Evolutionary conservation across 2,888 invertebrate species (phyloP).

Genomic region (Eristalis arbustorum): DNA sequence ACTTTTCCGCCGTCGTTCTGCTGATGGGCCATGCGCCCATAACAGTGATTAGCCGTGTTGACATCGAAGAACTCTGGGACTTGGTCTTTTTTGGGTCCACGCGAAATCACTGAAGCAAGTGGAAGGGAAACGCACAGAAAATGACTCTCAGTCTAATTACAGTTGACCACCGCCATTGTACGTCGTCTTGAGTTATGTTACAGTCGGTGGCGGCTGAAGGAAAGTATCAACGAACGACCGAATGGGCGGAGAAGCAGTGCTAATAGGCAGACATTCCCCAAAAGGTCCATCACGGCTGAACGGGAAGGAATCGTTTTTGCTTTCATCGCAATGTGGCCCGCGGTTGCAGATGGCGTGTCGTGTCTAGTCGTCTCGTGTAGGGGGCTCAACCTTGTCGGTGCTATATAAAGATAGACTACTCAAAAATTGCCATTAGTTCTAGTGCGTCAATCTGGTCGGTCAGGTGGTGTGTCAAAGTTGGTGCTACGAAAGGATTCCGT

Average conservation of each 20-base stretch:
- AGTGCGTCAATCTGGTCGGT: slow-evolving; percentile 18
- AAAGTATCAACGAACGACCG: slow-evolving; percentile 35
- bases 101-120: slow-evolving; percentile 39
- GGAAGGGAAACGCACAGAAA: slow-evolving; percentile 27
- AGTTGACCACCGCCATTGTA: slow-evolving; percentile 43
- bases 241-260: slow-evolving; percentile 14
- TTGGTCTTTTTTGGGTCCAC: neutral
- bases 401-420: slow-evolving; percentile 53
- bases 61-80: slow-evolving; percentile 18
- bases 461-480: slow-evolving; percentile 9
- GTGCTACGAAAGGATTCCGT: slow-evolving; percentile 7
- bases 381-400: neutral
- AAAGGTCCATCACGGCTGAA: slow-evolving; percentile 62
- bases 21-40: slow-evolving; percentile 30
- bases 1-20: slow-evolving; percentile 42
- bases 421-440: slow-evolving; percentile 52
- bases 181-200: slow-evolving; percentile 19
- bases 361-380: neutral
- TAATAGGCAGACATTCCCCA: slow-evolving; percentile 35
- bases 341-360: slow-evolving; percentile 32
- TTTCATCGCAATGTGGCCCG: slow-evolving; percentile 46
- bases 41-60: slow-evolving; percentile 40
- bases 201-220: slow-evolving; percentile 28
- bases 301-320: slow-evolving; percentile 55
- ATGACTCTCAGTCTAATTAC: slow-evolving; percentile 65